A percentile compares a stretch with the other conserved stretches of the same genome.
Evolutionary conservation across 2,888 invertebrate genomes (phyloP).

Genomic region (Nematopogon swammerdamellus): DNA sequence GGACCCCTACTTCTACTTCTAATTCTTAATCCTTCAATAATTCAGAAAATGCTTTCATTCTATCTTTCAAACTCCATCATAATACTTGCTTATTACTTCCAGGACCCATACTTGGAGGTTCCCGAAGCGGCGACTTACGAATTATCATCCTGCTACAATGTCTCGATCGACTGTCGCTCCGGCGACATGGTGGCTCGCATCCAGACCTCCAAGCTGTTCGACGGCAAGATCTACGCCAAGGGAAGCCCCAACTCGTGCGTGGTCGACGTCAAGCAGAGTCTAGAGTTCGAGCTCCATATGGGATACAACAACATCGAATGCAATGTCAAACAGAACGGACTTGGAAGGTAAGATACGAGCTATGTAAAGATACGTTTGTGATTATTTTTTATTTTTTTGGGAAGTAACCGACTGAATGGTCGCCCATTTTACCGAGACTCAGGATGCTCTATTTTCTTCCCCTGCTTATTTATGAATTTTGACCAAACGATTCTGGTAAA

Average conservation of each 20-base stretch:
- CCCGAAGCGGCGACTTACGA: constrained; percentile 91
- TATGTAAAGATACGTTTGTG: not conserved
- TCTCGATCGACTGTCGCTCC: constrained; percentile 87
- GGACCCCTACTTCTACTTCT: too few relatives aligned
- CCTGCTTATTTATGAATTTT: too few relatives aligned
- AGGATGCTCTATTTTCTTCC: too few relatives aligned
- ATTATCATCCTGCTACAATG: constrained; percentile 91
- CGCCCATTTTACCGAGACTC: too few relatives aligned
- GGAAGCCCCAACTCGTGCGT: constrained; percentile 92
- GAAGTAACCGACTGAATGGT: too few relatives aligned
- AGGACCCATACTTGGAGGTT: constrained; percentile 88
- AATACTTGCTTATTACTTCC: too few relatives aligned
- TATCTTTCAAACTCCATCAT: too few relatives aligned
- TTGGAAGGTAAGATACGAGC: constrained; percentile 63
- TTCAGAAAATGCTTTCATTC: not conserved
- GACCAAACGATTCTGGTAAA: too few relatives aligned
- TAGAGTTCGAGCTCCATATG: constrained; percentile 91
- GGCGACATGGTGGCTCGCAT: constrained; percentile 92
- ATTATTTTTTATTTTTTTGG: too few relatives aligned
- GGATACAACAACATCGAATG: constrained; percentile 90
- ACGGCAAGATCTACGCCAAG: constrained; percentile 93
- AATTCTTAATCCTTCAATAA: too few relatives aligned
- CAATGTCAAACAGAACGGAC: constrained; percentile 85
- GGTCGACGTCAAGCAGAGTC: constrained; percentile 79
- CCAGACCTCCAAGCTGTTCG: constrained; percentile 88